Percentiles rank a stretch among this genome's conserved stretches.
Evolutionary conservation across 2,797 vertebrate genomes (phyloP).

Genomic region (Danio choprae): DNA sequence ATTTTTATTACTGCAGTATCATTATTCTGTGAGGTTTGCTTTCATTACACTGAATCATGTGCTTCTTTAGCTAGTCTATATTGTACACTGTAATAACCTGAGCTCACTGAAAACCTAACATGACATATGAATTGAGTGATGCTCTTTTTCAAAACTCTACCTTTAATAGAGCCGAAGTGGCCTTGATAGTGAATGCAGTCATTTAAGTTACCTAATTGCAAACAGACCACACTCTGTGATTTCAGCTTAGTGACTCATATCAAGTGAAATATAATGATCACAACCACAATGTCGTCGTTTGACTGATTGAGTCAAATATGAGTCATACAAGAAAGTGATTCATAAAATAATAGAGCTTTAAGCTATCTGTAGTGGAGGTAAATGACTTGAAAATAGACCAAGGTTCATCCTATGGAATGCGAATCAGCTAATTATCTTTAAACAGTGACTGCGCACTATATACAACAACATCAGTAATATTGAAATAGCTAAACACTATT

Average conservation of each 20-base stretch:
- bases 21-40: too few relatives aligned
- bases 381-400: not conserved
- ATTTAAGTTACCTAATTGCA: not conserved
- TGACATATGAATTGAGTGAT: not conserved
- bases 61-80: too few relatives aligned
- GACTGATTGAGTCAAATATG: conserved; percentile 1
- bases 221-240: not conserved
- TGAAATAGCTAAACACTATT: not conserved
- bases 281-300: not conserved
- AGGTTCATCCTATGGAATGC: not conserved
- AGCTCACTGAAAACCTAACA: not conserved
- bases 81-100: too few relatives aligned
- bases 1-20: too few relatives aligned
- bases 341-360: not conserved
- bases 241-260: not conserved
- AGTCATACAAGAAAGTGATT: not conserved
- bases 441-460: not conserved
- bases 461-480: not conserved
- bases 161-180: not conserved
- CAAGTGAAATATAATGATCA: not conserved
- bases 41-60: too few relatives aligned
- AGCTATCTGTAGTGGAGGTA: not conserved
- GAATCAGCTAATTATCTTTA: not conserved
- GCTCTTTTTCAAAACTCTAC: not conserved
- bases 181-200: not conserved